Evolutionary conservation across 2,113 vertebrate species (phyloP).

Genomic region (Trachemys scripta): DNA sequence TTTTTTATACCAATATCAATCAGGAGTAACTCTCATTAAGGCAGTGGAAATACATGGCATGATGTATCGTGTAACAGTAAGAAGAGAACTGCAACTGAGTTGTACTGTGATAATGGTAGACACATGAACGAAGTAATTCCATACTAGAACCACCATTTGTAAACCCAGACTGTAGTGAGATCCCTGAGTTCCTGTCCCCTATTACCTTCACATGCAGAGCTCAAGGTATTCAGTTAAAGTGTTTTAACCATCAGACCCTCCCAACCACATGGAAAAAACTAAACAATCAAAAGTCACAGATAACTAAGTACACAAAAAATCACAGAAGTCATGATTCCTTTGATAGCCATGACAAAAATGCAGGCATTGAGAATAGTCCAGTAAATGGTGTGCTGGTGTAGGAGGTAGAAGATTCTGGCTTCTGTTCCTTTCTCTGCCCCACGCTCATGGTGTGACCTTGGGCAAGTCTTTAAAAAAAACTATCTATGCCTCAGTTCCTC

Average conservation of each 20-base stretch:
- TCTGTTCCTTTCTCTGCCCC: rapidly evolving
- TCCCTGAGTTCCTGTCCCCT: background rate
- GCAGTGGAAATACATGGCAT: background rate
- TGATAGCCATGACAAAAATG: background rate
- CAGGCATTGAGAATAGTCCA: background rate
- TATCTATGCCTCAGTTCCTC: background rate
- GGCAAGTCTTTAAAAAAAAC: background rate
- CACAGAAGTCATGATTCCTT: background rate
- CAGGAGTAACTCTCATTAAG: background rate
- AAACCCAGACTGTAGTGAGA: background rate
- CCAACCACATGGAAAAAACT: background rate
- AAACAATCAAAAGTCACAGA: background rate
- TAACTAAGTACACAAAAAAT: background rate
- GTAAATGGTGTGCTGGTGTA: background rate
- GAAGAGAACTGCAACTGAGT: background rate
- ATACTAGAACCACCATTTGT: background rate
- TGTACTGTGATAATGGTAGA: background rate
- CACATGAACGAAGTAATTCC: background rate
- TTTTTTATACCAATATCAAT: background rate
- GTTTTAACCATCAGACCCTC: background rate
- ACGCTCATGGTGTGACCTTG: background rate
- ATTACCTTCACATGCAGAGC: rapidly evolving
- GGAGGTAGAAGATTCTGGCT: background rate
- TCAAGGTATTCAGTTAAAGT: background rate
- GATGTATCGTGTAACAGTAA: rapidly evolving